Base-by-base conservation (phyloP, 92 coral and sea anemone genomes). In the Epizoanthus ramosus region DNA sequence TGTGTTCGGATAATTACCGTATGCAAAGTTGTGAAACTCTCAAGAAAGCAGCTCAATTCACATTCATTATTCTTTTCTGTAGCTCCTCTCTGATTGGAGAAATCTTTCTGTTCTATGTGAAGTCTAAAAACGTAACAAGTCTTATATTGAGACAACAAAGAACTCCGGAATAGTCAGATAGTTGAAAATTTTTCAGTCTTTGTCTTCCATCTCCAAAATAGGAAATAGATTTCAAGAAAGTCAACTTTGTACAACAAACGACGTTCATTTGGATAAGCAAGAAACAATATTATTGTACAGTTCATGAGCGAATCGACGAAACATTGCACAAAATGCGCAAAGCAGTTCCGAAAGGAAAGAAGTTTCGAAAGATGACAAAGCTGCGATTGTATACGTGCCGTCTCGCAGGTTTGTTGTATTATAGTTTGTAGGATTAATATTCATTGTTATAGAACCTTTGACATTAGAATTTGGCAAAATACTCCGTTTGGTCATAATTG, bases 261-360 rank as follows among this genome's bases (percentile, higher is more conserved):
- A 52, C 47, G 14, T 23, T 28, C 22, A 21, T 56, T 73, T 73
- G 56, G 63, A 6, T 56, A 74, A 19, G 52, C 79, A 24, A 53
- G 57, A 23, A 74, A 23, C 19, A 74, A 56, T 74, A 56, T 74
- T 74, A 4, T 43, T 74, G 24, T 56, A 17, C 21, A 56, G 79
- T 74, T 54, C 15, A 17, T 74, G 45, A 54, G 25, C 33, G 22
- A 15, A 56, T 53, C 53, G 18, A 24, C 8, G 79, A 52, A 52
- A 74, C 15, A 56, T 56, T 56, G 53, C 64, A 28, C 65, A 56
- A 56, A 56, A 74, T 74, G 65, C 61, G 59, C 10, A 74, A 56
- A 74, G 63, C 45, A 16, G 59, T 74, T 54, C 79, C 79, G 79
- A 74, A 74, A 39, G 79, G 79, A 1, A 74, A 54, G 65, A 74